These are phyloP conservation scores for Dilophus febrilis DNA, from an alignment of 2,888 invertebrate species.

Conservation along the genomic window DNA sequence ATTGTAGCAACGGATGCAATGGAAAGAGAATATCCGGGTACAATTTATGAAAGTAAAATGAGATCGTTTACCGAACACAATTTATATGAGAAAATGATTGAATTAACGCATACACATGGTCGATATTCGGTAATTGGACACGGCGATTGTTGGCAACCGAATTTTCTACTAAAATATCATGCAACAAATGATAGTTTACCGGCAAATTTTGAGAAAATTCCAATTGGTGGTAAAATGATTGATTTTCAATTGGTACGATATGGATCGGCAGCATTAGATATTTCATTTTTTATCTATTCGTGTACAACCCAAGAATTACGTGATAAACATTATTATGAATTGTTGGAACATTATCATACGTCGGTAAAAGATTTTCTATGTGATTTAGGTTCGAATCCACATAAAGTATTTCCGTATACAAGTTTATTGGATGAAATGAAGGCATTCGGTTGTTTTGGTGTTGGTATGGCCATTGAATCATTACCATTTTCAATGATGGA, in stretches of 20 bases:
- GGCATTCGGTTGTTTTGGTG: conserved; percentile 32
- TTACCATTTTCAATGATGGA: conserved; percentile 35
- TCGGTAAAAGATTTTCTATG: conserved; percentile 35
- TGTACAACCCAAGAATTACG: conserved; percentile 43
- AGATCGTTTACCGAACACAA: conserved; percentile 36
- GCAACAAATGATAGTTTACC: neutral
- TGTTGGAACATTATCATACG: conserved; percentile 18
- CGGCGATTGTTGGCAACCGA: conserved; percentile 62
- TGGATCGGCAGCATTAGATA: conserved; percentile 38
- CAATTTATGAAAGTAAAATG: conserved; percentile 38
- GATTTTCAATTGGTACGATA: conserved; percentile 49
- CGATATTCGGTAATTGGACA: conserved; percentile 43
- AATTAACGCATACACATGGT: conserved; percentile 23
- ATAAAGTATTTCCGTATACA: conserved; percentile 30
- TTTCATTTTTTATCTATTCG: conserved; percentile 41
- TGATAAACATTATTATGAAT: conserved; percentile 36
- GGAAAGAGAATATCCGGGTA: conserved; percentile 40
- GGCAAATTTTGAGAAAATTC: conserved; percentile 9
- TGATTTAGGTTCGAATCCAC: conserved; percentile 42
- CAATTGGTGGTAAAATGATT: conserved; percentile 39
- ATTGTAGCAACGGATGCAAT: conserved; percentile 47
- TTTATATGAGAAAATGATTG: conserved; percentile 32
- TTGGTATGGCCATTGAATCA: conserved; percentile 37
- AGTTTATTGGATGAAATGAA: conserved; percentile 28
- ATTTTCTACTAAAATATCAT: conserved; percentile 41